Evolutionary conservation across 2,113 vertebrate genomes (phyloP), one percentile per base, ranked within the genome.

Genomic region (Oreochromis niloticus): DNA sequence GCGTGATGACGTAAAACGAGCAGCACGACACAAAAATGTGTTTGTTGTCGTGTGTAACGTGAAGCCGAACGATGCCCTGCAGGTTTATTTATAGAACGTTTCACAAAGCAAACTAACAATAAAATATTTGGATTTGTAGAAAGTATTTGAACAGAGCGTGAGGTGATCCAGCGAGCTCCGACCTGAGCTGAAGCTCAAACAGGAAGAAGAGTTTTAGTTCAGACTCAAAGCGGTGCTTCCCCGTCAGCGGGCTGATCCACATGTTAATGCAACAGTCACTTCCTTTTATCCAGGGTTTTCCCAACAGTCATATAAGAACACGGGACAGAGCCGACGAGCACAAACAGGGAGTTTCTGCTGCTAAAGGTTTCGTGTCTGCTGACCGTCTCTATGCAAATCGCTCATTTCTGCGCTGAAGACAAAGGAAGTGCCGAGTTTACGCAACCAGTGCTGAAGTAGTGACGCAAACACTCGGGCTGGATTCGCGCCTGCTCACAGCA

Each of bases 201-300:
- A 82, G 63, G 30, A 83, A 75, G 71, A 0, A 50, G 24, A 11
- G 14, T 3, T 3, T 50, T 1, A 0, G 9, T 32, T 32, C 24
- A 75, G 9, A 75, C 43, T 50, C 43, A n/a, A 19, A 11, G 4
- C 1, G 24, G 81, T 78, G 66, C 9, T 82, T 85, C 19, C 83
- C 81, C 46, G 4, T 9, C 22, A 9, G 46, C 7, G 4, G 10
- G 71, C 71, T 1, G 43, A 50, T 78, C 79, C 80, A 50, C 78
- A 32, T 5, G 30, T 54, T 32, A 55, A 32, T 6, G 34, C 16
- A 22, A n/a, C 83, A 19, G 83, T 7, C 82, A 48, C 57, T 82
- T 83, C 82, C 84, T 85, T 5, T 8, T 7, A 56, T 87, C 84
- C 89, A 27, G 89, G 91, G 89, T 84, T 92, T 91, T 89, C 85